Evolutionary conservation across 2,888 invertebrate genomes (phyloP).

Genomic region (Seira sanloemensis): DNA sequence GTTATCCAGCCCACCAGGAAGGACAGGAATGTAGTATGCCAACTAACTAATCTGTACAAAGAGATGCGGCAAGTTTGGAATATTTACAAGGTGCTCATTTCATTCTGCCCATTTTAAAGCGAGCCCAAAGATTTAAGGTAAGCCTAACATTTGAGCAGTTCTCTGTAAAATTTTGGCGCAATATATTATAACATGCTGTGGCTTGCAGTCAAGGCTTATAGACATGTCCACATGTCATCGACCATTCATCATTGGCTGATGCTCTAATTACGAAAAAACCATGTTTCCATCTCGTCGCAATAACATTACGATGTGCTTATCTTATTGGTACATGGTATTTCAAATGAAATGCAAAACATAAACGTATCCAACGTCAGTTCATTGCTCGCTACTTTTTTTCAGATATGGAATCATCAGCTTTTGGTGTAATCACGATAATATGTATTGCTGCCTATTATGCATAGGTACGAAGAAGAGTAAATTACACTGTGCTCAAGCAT

Average conservation of each 20-base stretch:
- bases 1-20: not conserved
- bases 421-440: slow-evolving; percentile 11
- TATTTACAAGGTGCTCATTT: no score
- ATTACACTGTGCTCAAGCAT: not conserved
- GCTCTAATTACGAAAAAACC: slow-evolving; percentile 31
- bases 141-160: no score
- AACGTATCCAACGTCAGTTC: slow-evolving; percentile 26
- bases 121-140: no score
- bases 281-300: not conserved
- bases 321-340: not conserved
- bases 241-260: slow-evolving; percentile 28
- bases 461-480: slow-evolving; percentile 4
- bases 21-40: not conserved
- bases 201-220: no score
- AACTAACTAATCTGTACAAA: no score
- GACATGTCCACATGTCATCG: slow-evolving; percentile 29
- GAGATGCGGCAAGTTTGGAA: no score
- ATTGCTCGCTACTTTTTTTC: slow-evolving; percentile 31
- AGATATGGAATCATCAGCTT: slow-evolving; percentile 26
- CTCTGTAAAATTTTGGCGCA: no score
- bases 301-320: not conserved
- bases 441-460: not conserved
- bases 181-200: no score
- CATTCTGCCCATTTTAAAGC: no score
- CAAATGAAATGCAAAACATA: not conserved